Conservation (phyloP, 2,113 vertebrate genomes). For the Guaruba guarouba region DNA sequence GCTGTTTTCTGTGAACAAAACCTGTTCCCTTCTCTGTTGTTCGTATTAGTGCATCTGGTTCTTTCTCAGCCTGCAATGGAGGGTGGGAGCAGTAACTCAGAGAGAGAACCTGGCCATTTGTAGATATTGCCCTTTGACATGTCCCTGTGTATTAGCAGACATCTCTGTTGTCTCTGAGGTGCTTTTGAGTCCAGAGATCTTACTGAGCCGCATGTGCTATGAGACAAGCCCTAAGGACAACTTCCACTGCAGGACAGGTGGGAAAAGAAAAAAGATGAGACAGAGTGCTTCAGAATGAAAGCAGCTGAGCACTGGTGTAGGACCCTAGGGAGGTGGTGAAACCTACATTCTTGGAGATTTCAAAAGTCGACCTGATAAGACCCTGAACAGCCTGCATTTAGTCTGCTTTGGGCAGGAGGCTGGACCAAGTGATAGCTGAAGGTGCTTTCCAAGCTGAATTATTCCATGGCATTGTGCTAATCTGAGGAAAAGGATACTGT, state of each 20-base stretch:
- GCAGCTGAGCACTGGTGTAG: not conserved
- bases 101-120: not conserved
- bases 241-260: not conserved
- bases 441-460: not conserved
- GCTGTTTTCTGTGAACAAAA: not conserved
- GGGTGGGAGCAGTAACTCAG: not conserved
- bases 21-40: not conserved
- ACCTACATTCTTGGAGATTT: not conserved
- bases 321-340: not conserved
- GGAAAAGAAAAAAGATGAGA: not conserved
- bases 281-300: not conserved
- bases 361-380: not conserved
- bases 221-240: not conserved
- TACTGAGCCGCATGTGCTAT: not conserved
- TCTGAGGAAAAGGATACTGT: not conserved
- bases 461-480: rapidly evolving
- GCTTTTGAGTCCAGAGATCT: not conserved
- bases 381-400: not conserved
- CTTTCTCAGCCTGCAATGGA: not conserved
- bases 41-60: not conserved
- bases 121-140: not conserved
- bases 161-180: not conserved
- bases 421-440: not conserved
- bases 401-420: not conserved
- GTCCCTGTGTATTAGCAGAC: not conserved